Base-by-base conservation (phyloP, 2,888 invertebrate species). In the Eupithecia subumbrata region DNA sequence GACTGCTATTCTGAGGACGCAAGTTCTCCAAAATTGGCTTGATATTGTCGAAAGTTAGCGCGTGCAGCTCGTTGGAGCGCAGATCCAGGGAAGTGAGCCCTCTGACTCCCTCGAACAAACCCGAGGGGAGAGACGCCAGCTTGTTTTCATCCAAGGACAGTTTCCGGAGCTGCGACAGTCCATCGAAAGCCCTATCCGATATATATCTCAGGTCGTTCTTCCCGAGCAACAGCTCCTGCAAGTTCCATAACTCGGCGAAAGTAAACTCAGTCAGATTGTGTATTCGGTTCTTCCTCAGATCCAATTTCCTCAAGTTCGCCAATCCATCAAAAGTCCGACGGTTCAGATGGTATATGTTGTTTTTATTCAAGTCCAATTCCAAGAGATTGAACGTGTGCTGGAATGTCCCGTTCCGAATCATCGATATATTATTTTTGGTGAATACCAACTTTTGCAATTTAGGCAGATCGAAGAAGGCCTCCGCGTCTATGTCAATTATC, bases 381-480 rank as follows among this genome's bases (percentile, higher is more conserved):
- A 97, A 95, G 72, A 99, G 95, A 84, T 97, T 96, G 73, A 96
- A 96, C 87, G 97, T 94, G 82, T 97, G 96, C 82, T 95, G 95
- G 85, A 98, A 98, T 34, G 99, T 97, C 79, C 97, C 97, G 79
- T 98, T 98, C 83, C 98, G 98, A 79, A 98, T 95, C 52, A 96
- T 95, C 78, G 97, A 97, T 82, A 99, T 96, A 87, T 97, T 97
- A 92, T 99, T 99, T 86, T 97, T 97, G 83, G 98, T 97, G 72
- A 99, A 95, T 80, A 96, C 96, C 64, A 99, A 95, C 79, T 97
- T 96, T 83, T 96, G 96, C 80, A 97, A 91, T 74, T 95, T 95
- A 0, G 97, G 97, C 74, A 98, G 88, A 87, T 97, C 96, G 69
- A 96, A 95, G 88, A 98, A 98, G 1, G 97, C 96, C 83, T 96